Evolutionary conservation across 2,888 invertebrate species (phyloP), one percentile per base, ranked within the genome.

Genomic region (Papilio protenor): DNA sequence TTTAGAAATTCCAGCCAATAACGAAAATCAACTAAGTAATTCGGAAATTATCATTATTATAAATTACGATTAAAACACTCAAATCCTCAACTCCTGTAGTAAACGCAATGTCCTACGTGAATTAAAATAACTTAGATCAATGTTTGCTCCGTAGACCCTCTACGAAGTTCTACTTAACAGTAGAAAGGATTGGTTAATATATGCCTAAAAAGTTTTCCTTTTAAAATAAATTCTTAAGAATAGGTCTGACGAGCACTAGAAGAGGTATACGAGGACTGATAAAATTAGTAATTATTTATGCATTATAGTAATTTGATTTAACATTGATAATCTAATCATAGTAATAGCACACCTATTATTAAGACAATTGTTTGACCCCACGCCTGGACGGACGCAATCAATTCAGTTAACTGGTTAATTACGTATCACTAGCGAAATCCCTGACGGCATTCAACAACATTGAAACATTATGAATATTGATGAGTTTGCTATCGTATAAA

Each of bases 331-430:
- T 85, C 85, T 70, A 71, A 73, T 57, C 73, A 69, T 66, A 77
- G 45, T 64, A 77, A 52, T 21, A 21, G n/a, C 52, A 72, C 76
- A 76, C 75, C 78, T 66, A 12, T 64, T 57, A 78, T 78, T 78
- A 73, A 73, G 73, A 78, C 78, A 78, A 78, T 78, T 72, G 79
- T 49, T 79, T 73, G 81, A 81, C 81, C 81, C 80, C 80, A 77
- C 71, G 80, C 77, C 80, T 78, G 80, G 82, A 84, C 92, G 94
- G 94, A 94, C 87, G 88, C 85, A 91, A 93, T 91, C 93, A 91
- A 94, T 94, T 94, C 85, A 89, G 87, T 83, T 91, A 94, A 94
- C 90, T 89, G 84, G 89, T 87, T 94, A 94, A 94, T 94, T 94
- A 91, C 83, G 82, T 87, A 85, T 86, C 84, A 85, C 81, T 90